A percentile compares a stretch with the other conserved stretches of the same genome.
phyloP scores from a whole-genome alignment of 2,888 invertebrate species.

The Drosophila buzzatii region DNA sequence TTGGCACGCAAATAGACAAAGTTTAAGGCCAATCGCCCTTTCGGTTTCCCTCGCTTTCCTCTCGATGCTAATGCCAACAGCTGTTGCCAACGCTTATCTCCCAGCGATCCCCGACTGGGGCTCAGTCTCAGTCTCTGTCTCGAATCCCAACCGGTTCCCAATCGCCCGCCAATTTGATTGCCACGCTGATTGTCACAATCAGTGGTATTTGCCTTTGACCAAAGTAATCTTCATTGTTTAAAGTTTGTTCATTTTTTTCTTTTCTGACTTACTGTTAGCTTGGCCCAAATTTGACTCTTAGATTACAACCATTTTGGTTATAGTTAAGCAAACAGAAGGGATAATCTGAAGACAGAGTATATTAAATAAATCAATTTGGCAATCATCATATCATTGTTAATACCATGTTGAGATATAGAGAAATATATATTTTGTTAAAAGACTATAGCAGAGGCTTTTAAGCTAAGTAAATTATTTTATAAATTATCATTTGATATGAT shows the following conservation, averaged over 20 bases:
- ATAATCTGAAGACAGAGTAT: slow-evolving; percentile 14
- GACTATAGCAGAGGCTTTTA: no score
- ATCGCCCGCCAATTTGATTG: slow-evolving; percentile 66
- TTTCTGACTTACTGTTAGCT: slow-evolving; percentile 18
- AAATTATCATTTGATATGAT: no score
- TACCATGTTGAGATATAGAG: neutral
- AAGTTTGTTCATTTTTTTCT: slow-evolving; percentile 34
- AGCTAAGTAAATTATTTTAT: no score
- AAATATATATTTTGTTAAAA: neutral
- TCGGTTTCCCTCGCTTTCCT: slow-evolving; percentile 28
- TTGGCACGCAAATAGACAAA: slow-evolving; percentile 72
- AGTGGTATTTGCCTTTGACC: slow-evolving; percentile 77
- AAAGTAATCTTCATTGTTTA: slow-evolving; percentile 65
- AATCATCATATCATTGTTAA: neutral
- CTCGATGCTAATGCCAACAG: slow-evolving; percentile 51
- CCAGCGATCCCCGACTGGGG: slow-evolving; percentile 29
- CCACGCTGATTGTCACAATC: slow-evolving; percentile 78
- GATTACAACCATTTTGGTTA: slow-evolving; percentile 65
- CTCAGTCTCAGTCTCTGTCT: slow-evolving; percentile 24
- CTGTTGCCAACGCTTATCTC: slow-evolving; percentile 66
- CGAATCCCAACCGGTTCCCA: slow-evolving; percentile 19
- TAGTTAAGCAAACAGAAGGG: slow-evolving; percentile 47
- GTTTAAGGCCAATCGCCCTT: slow-evolving; percentile 63
- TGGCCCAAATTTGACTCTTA: slow-evolving; percentile 48
- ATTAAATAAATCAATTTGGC: neutral